These are phyloP conservation scores for Cantharis lateralis DNA, from an alignment of 2,888 invertebrate species.

Conservation along the genomic window DNA sequence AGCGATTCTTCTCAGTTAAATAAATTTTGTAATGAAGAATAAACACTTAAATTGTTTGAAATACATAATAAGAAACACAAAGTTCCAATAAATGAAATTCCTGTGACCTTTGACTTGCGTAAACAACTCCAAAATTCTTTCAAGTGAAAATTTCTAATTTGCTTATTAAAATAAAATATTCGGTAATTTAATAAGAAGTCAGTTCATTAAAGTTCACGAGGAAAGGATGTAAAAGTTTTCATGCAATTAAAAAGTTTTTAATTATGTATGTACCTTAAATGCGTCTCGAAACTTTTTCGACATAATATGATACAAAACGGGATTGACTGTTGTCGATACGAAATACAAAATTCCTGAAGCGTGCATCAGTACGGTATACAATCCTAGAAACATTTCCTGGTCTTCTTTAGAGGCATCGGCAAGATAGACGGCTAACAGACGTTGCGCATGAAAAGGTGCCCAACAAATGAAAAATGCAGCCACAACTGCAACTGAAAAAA, in stretches of 20 bases:
- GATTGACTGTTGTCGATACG: constrained; percentile 89
- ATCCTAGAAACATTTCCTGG: constrained; percentile 16
- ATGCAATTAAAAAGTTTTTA: background rate
- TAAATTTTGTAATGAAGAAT: background rate
- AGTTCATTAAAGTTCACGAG: background rate
- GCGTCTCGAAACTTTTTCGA: constrained; percentile 90
- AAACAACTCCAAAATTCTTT: too few species aligned
- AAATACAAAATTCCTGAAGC: constrained; percentile 89
- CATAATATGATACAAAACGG: constrained; percentile 91
- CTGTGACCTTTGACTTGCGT: too few species aligned
- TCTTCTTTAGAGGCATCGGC: constrained; percentile 48
- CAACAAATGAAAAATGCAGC: constrained; percentile 87
- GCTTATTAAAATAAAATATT: too few species aligned
- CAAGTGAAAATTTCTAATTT: too few species aligned
- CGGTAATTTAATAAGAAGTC: background rate
- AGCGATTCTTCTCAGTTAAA: background rate
- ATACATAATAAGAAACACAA: background rate
- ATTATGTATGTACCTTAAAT: constrained; percentile 67
- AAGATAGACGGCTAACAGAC: constrained; percentile 80
- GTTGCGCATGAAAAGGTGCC: constrained; percentile 92
- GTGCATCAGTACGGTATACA: constrained; percentile 64
- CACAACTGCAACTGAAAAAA: constrained; percentile 78
- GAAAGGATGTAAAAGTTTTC: background rate
- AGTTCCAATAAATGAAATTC: background rate
- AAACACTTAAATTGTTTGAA: background rate